These are phyloP conservation scores for Oncorhynchus keta DNA, from an alignment of 2,113 vertebrate genomes.

Conservation along the genomic window DNA sequence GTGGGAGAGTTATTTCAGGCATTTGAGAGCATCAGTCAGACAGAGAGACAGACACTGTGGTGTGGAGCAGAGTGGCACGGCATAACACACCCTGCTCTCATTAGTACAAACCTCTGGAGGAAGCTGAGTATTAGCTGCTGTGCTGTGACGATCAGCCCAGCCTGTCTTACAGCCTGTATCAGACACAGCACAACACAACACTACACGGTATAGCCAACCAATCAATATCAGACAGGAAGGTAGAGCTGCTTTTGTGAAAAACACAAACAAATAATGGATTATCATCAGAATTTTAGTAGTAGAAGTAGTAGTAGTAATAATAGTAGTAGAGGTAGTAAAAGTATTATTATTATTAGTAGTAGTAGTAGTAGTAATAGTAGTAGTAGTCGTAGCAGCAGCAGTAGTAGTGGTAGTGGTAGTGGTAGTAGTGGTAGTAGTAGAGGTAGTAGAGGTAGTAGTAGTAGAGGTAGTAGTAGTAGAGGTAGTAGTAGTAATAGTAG, in stretches of 20 bases:
- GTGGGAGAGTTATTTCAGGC: constrained; percentile 63
- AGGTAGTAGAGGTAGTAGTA: too few species aligned
- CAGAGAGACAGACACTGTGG: constrained; percentile 25
- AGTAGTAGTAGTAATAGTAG: background rate
- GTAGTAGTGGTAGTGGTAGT: accelerated
- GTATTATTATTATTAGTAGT: too few species aligned
- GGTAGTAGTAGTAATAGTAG: too few species aligned
- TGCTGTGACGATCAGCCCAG: constrained; percentile 49
- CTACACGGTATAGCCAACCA: constrained; percentile 6
- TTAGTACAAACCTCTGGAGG: constrained; percentile 56
- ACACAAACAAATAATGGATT: constrained; percentile 21
- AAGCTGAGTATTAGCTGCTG: constrained; percentile 47
- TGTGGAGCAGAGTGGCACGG: constrained; percentile 30
- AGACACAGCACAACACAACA: constrained; percentile 16
- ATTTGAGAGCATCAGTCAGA: constrained; percentile 58
- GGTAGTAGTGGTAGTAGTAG: too few species aligned
- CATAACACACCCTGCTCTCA: constrained; percentile 42
- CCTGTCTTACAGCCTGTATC: constrained; percentile 11
- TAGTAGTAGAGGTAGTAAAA: background rate
- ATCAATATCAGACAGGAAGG: background rate
- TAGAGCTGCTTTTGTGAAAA: constrained; percentile 28
- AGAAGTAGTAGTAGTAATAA: background rate
- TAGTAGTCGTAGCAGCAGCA: too few species aligned
- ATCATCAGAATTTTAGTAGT: constrained; percentile 19
- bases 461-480: too few species aligned